A percentile compares a stretch with the other conserved stretches of the same genome.
Conservation (phyloP, 2,113 vertebrate genomes). For the Tursiops truncatus region DNA sequence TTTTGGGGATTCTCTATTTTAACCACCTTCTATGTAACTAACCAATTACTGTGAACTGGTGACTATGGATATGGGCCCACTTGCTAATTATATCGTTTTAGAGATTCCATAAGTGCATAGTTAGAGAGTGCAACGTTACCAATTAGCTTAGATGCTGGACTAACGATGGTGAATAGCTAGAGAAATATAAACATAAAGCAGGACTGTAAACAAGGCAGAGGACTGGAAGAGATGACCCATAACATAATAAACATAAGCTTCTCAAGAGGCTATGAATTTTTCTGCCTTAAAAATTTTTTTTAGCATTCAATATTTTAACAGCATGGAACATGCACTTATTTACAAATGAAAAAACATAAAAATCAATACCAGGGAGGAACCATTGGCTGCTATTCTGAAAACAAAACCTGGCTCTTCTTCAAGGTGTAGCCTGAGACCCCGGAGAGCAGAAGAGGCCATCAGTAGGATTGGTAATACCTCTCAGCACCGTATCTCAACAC, state of each 20-base stretch:
- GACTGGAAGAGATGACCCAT: neutral
- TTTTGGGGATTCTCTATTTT: neutral
- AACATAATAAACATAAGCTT: neutral
- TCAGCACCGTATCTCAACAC: no score
- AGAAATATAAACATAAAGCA: neutral
- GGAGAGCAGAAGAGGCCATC: no score
- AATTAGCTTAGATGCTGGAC: neutral
- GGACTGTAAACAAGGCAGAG: neutral
- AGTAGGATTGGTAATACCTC: accelerated
- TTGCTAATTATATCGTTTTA: neutral
- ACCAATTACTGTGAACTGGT: neutral
- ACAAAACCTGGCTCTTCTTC: neutral
- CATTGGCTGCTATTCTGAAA: neutral
- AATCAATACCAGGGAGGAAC: neutral
- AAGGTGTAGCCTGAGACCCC: neutral
- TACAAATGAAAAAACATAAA: conserved; percentile 41
- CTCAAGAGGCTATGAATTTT: neutral
- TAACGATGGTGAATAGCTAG: neutral
- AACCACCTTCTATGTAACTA: neutral
- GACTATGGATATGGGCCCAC: neutral
- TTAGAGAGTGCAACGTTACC: neutral
- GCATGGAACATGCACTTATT: neutral
- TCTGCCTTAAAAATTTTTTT: conserved; percentile 26
- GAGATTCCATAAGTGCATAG: neutral
- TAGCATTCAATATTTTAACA: conserved; percentile 1